Base-by-base conservation (phyloP, 2,797 vertebrate species). In the Neoniphon sammara region DNA sequence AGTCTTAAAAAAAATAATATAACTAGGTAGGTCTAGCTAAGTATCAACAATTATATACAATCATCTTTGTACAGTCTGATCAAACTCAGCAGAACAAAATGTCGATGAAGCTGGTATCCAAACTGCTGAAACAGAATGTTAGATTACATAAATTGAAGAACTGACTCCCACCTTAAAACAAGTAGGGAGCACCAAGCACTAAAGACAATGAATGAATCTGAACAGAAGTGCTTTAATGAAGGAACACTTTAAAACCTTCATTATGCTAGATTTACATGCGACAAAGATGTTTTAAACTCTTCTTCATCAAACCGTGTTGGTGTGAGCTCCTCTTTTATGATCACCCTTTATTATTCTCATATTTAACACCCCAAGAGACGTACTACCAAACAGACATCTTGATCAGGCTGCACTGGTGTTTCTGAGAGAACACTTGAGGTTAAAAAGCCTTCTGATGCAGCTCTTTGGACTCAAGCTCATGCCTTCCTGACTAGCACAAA, bases 21-120 rank as follows among this genome's bases (percentile, higher is more conserved):
- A 57, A 59, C 55, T 54, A 54, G 25, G 18, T 12, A 21, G 14
- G 25, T 67, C 36, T 56, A 66, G 30, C 39, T 64, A 44, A 70
- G 70, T 80, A 78, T 75, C 30, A 66, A 72, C 30, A 64, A 31
- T 53, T 84, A 53, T 73, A 75, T 75, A 85, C 62, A 85, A 69
- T 60, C 25, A 64, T 56, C 46, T 83, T 81, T 46, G 52, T 75
- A 82, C 46, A 87, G 47, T 67, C 12, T 15, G 5, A 65, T 56
- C 31, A 34, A 5, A 34, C 31, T 34, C 7, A 73, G 18, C 17
- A 73, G 75, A 76, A 72, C 14, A 25, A 56, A 62, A 20, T 2
- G 2, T 17, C 73, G 25, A 58, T 72, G 0, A 11, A 23, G 12
- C 18, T 66, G 53, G n/a, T 63, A 25, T 57, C n/a, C 36, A 52